Base-by-base conservation (phyloP, 2,888 invertebrate species). In the Heliconius ismenius region DNA sequence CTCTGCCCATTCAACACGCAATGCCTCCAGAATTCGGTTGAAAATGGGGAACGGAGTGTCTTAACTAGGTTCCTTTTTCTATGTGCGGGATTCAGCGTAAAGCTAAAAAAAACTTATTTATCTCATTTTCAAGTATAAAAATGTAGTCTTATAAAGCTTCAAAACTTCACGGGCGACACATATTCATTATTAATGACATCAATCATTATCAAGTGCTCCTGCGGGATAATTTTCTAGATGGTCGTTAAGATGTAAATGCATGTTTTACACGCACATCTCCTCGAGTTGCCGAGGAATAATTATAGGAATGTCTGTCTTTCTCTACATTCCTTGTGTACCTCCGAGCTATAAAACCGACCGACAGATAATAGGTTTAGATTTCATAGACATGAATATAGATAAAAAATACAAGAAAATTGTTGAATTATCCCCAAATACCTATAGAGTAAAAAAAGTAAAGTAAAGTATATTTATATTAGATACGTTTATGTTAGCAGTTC, bases 281-380 rank as follows among this genome's bases (percentile, higher is more conserved):
- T 58, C 63, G 73, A 69, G 54, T 64, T 77, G 73, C 28, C 58
- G 63, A 58, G 13, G 62, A 21, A 79, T 81, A 81, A 81, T 82
- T 81, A 79, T 80, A 79, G 78, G 76, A 74, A 74, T 75, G 68
- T 32, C 81, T 81, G 81, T 83, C 81, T 81, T 81, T 81, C 81
- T 77, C 79, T 70, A 73, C 75, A 75, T 79, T 73, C 73, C 78
- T 79, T 77, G 74, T 69, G 75, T 76, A 76, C 79, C 81, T 76
- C 65, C 21, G 64, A 74, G 81, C 79, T 74, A 78, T 78, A 63
- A 79, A 76, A 75, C 79, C 81, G 80, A 78, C 76, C 73, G 80
- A 65, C 32, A 63, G 32, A 68, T 67, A 49, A 67, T 67, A 21
- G 49, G 36, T 11, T 32, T 58, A 24, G 65, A 58, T 39, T 58